phyloP scores from a whole-genome alignment of 2,888 invertebrate species.

The Brachyopa scutellaris region DNA sequence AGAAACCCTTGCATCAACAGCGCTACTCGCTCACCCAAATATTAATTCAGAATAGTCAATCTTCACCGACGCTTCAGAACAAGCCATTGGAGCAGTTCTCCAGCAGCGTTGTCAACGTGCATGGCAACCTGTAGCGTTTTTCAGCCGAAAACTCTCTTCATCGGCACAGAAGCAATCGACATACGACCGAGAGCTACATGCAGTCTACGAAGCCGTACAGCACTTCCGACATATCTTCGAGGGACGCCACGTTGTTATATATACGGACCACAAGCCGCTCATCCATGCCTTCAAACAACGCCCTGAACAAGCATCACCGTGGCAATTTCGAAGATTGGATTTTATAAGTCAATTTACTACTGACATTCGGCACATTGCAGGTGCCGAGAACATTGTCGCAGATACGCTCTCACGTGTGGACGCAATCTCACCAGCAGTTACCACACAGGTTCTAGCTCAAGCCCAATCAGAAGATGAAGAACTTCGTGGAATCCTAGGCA shows the following conservation, averaged over 20 bases:
- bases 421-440: neutral
- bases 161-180: slow-evolving; percentile 11
- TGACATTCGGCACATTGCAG: neutral
- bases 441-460: neutral
- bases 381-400: neutral
- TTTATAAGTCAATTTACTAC: too few species aligned
- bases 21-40: neutral
- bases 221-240: slow-evolving; percentile 6
- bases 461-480: neutral
- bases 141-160: slow-evolving; percentile 7
- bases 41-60: slow-evolving; percentile 3
- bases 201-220: slow-evolving; percentile 11
- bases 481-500: neutral
- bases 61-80: slow-evolving; percentile 17
- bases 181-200: slow-evolving; percentile 17
- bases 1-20: neutral
- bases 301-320: neutral
- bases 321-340: neutral
- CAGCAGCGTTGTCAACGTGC: neutral
- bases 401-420: neutral
- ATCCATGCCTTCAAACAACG: neutral
- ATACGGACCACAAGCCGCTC: neutral
- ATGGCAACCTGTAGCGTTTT: slow-evolving; percentile 29
- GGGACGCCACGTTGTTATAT: neutral
- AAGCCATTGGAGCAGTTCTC: slow-evolving; percentile 5